Evolutionary conservation across 2,888 invertebrate genomes (phyloP), one percentile per base, ranked within the genome.

Genomic region (Alitta virens): DNA sequence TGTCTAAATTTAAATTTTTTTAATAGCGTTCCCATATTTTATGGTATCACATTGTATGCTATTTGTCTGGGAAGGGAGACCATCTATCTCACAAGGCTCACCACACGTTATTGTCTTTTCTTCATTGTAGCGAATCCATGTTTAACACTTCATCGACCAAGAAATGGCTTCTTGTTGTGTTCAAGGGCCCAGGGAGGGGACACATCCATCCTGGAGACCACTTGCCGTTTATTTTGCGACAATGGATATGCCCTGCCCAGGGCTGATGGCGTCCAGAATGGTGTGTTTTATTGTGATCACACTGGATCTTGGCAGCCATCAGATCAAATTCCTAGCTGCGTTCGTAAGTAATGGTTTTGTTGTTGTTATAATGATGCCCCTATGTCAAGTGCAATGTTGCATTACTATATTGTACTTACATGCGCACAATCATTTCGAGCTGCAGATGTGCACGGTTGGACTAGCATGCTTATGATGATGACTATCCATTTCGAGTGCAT

Each of bases 51-150:
- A n/a, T n/a, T n/a, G n/a, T n/a, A n/a, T n/a, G n/a, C n/a, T n/a
- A n/a, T n/a, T n/a, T n/a, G n/a, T n/a, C n/a, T n/a, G n/a, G n/a
- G n/a, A n/a, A n/a, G n/a, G n/a, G n/a, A n/a, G n/a, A n/a, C n/a
- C n/a, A n/a, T n/a, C n/a, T n/a, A n/a, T n/a, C n/a, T n/a, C n/a
- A n/a, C n/a, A n/a, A n/a, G n/a, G n/a, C n/a, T n/a, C n/a, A n/a
- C n/a, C 33, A 33, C 33, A 33, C 33, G 33, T 33, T 12, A 33
- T 12, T 33, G 33, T 33, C 7, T 33, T 33, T 33, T 33, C 12
- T 12, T 40, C 14, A 5, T 61, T 60, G 38, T 63, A 69, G 69
- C 67, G 27, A 69, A 69, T 53, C 67, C 67, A 5, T 69, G 69
- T 46, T 62, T 64, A 18, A 26, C 60, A 5, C 62, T 69, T 56